phyloP scores from a whole-genome alignment of 2,888 invertebrate species.

The Latheticus oryzae region DNA sequence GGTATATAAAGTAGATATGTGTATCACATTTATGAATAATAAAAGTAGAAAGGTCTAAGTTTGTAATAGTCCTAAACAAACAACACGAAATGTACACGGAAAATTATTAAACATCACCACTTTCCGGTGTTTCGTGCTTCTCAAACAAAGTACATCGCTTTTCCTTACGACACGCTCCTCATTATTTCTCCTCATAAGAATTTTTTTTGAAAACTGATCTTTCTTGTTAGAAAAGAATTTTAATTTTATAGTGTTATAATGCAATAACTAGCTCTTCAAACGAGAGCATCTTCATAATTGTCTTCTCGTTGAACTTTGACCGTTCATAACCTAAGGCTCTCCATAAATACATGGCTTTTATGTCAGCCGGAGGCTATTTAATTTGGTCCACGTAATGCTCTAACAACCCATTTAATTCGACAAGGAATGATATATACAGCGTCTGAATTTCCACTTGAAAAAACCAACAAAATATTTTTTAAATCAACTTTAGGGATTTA shows the following conservation, averaged over 20 bases:
- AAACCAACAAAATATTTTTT: no score
- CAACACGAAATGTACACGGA: conserved; percentile 27
- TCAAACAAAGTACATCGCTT: conserved; percentile 13
- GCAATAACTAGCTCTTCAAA: no score
- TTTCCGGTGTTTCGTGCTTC: conserved; percentile 20
- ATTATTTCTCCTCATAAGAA: conserved; percentile 8
- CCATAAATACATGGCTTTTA: conserved; percentile 7
- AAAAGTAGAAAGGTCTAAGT: conserved; percentile 36
- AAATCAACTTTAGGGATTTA: no score
- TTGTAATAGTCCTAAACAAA: conserved; percentile 36
- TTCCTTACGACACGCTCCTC: conserved; percentile 11
- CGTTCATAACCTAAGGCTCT: conserved; percentile 13
- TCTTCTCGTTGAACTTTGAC: conserved; percentile 8
- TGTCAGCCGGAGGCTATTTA: conserved; percentile 15
- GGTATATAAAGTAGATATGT: conserved; percentile 31
- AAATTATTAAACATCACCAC: conserved; percentile 31
- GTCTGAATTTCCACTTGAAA: conserved; percentile 2
- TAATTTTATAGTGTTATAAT: no score
- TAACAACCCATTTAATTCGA: conserved; percentile 29
- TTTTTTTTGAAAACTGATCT: conserved; percentile 6
- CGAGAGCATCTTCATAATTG: conserved; percentile 11
- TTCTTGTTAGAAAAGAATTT: conserved; percentile 8
- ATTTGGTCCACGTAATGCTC: conserved; percentile 22
- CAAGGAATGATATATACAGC: conserved; percentile 19
- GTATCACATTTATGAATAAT: conserved; percentile 37